These are phyloP conservation scores for Thomomys bottae DNA, from an alignment of 2,113 vertebrate genomes.

Conservation along the genomic window DNA sequence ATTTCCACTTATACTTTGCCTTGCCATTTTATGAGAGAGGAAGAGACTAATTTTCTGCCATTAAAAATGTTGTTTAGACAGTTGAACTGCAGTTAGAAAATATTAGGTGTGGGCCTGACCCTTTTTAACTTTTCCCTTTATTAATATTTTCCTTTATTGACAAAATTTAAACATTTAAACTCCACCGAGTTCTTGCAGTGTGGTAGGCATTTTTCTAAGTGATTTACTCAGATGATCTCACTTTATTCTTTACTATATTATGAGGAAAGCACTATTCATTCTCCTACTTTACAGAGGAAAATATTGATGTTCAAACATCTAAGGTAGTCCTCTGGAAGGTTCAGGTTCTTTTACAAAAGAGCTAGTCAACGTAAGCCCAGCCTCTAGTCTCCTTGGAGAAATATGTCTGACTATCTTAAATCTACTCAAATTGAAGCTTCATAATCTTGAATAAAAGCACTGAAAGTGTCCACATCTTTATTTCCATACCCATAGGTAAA, in stretches of 20 bases:
- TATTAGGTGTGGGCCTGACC: not conserved
- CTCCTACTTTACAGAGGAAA: not conserved
- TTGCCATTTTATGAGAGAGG: not conserved
- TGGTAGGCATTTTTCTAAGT: not conserved
- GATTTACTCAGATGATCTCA: not conserved
- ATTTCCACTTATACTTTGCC: not conserved
- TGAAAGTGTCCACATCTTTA: not conserved
- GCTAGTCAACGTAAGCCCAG: not conserved
- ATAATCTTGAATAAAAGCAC: not conserved
- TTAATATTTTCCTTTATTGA: not conserved
- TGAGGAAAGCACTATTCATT: not conserved
- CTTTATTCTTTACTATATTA: not conserved
- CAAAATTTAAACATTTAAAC: not conserved
- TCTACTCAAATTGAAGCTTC: conserved; percentile 2
- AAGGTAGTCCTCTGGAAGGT: not conserved
- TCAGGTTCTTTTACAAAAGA: not conserved
- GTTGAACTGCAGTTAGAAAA: not conserved
- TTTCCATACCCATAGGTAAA: not conserved
- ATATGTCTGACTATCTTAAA: not conserved
- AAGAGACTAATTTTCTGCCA: not conserved
- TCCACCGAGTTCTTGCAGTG: not conserved
- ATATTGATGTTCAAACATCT: conserved; percentile 3
- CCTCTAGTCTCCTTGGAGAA: not conserved
- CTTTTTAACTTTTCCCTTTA: not conserved
- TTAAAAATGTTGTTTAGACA: not conserved